A percentile compares a stretch with the other conserved stretches of the same genome.
Evolutionary conservation across 2,113 vertebrate species (phyloP).

Genomic region (Pangasianodon gigas): DNA sequence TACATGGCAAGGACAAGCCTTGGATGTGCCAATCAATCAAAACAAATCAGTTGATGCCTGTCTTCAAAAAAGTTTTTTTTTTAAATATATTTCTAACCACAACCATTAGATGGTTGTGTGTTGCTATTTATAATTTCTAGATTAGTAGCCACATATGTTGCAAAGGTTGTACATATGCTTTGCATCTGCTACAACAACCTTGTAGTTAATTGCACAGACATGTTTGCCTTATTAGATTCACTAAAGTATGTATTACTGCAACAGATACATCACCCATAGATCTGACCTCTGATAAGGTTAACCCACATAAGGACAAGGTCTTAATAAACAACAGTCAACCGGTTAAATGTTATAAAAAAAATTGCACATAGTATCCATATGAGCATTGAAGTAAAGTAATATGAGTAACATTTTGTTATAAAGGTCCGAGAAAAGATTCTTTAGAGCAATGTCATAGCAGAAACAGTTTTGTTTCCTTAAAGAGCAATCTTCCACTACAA

Average conservation of each 20-base stretch:
- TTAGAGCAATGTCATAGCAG: neutral
- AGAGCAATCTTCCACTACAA: neutral
- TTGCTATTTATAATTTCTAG: neutral
- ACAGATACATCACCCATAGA: neutral
- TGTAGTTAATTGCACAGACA: neutral
- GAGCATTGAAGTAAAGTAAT: neutral
- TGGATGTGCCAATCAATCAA: too few species aligned
- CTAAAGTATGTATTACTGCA: neutral
- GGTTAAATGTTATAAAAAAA: neutral
- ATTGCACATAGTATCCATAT: neutral
- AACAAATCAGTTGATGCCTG: too few species aligned
- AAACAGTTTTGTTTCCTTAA: neutral
- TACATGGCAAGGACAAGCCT: too few species aligned
- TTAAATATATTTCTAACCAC: neutral
- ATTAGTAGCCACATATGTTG: neutral
- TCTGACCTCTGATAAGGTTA: neutral
- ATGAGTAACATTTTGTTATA: neutral
- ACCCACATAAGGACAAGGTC: neutral
- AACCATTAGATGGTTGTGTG: neutral
- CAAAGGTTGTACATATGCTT: neutral
- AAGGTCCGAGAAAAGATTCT: neutral
- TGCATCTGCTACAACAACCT: neutral
- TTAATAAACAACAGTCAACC: neutral
- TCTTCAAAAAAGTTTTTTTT: too few species aligned
- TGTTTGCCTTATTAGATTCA: slow-evolving; percentile 1